Conservation (phyloP, 2,797 vertebrate genomes). For the Falco cherrug region DNA sequence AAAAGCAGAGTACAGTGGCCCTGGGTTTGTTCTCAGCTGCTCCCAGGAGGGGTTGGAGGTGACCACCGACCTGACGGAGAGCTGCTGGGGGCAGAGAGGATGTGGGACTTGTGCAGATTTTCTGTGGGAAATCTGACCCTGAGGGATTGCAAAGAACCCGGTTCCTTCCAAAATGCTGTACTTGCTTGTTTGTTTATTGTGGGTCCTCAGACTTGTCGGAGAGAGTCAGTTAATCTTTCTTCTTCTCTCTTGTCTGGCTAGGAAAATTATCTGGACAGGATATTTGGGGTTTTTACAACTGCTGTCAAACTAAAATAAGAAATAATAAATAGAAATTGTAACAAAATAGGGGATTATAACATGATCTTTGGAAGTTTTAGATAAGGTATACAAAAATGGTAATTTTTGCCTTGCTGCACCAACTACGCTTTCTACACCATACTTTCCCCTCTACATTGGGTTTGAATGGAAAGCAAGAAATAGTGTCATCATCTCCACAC, state of each 20-base stretch:
- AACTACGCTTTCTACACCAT: neutral
- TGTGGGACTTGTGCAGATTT: neutral
- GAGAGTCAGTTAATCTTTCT: neutral
- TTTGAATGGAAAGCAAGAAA: slow-evolving; percentile 18
- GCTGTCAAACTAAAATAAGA: neutral
- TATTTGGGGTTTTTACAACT: neutral
- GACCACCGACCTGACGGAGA: rapidly evolving
- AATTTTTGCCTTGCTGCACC: neutral
- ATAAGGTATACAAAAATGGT: neutral
- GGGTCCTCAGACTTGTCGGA: neutral
- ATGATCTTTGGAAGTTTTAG: neutral
- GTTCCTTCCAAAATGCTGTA: rapidly evolving
- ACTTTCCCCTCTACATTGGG: neutral
- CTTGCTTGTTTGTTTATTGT: neutral
- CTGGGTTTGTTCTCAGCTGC: neutral
- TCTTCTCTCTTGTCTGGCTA: neutral
- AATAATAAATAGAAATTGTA: neutral
- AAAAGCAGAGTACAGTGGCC: rapidly evolving
- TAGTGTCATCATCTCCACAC: neutral
- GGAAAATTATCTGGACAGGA: neutral
- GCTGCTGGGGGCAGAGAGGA: neutral
- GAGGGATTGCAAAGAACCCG: too few species aligned
- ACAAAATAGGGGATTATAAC: neutral
- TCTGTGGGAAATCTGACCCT: rapidly evolving
- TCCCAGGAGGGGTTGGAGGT: neutral